A percentile compares a stretch with the other conserved stretches of the same genome.
Conservation (phyloP, 2,113 vertebrate genomes). For the Beaufortia kweichowensis region DNA sequence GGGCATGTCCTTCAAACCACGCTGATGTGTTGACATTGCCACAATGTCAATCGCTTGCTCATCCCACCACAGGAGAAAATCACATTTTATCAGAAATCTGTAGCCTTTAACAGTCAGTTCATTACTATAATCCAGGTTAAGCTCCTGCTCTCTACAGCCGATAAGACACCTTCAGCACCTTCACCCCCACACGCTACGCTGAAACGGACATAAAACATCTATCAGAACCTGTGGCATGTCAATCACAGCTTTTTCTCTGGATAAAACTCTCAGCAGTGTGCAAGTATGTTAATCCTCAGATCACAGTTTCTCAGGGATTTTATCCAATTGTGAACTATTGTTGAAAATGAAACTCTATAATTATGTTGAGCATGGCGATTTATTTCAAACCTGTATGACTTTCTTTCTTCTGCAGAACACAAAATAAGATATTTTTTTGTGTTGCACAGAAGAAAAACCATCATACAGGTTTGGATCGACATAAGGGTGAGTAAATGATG, state of each 20-base stretch:
- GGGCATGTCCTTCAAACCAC: conserved; percentile 57
- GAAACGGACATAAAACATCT: conserved; percentile 66
- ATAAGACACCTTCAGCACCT: conserved; percentile 73
- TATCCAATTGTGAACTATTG: too few relatives aligned
- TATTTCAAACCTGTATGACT: too few relatives aligned
- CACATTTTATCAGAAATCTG: conserved; percentile 62
- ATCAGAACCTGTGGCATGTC: conserved; percentile 54
- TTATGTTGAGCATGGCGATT: too few relatives aligned
- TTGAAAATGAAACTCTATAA: too few relatives aligned
- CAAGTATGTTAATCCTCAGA: not conserved
- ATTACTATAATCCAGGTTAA: conserved; percentile 72
- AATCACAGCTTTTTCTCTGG: conserved; percentile 21
- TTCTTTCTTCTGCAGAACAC: too few relatives aligned
- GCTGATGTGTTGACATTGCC: conserved; percentile 59
- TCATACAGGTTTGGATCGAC: too few relatives aligned
- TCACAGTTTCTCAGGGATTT: not conserved
- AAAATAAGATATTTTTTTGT: too few relatives aligned
- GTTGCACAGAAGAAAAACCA: too few relatives aligned
- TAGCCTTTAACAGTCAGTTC: conserved; percentile 69
- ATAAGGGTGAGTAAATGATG: too few relatives aligned
- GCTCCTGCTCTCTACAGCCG: conserved; percentile 64
- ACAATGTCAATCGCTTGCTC: conserved; percentile 44
- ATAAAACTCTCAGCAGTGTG: not conserved
- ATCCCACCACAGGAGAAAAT: conserved; percentile 56
- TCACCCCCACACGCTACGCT: conserved; percentile 59